Percentiles rank a stretch among this genome's conserved stretches.
Conservation (phyloP, 2,797 vertebrate species). For the Buceros bicornis region DNA sequence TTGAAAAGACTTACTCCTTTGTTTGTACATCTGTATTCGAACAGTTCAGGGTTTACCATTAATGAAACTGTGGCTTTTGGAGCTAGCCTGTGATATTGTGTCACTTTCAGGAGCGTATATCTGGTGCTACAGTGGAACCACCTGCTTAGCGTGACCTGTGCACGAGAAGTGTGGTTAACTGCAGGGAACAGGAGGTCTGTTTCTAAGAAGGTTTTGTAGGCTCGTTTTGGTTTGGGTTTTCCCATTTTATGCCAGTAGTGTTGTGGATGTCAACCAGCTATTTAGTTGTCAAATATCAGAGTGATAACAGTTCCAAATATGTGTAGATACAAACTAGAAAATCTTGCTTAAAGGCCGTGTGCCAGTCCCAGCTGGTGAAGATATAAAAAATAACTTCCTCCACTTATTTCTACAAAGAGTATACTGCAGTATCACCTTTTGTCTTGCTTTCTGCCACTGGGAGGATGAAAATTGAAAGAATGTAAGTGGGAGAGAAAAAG, state of each 20-base stretch:
- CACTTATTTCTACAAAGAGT: slow-evolving; percentile 2
- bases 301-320: background rate
- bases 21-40: background rate
- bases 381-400: background rate
- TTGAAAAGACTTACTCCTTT: slow-evolving; percentile 9
- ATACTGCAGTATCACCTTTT: background rate
- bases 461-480: slow-evolving; percentile 20
- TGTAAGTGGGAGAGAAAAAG: background rate
- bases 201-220: background rate
- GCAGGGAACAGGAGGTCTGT: background rate
- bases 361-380: background rate
- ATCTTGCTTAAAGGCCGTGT: background rate
- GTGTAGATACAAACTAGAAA: background rate
- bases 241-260: background rate
- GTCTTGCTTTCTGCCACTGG: slow-evolving; percentile 13
- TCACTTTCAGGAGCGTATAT: background rate
- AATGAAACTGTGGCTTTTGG: background rate
- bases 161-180: background rate
- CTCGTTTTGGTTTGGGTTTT: background rate
- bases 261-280: background rate
- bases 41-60: background rate
- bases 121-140: background rate
- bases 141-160: background rate
- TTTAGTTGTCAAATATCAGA: background rate
- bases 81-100: background rate